phyloP scores from a whole-genome alignment of 2,113 vertebrate genomes.

The Chaenogobius annularis region DNA sequence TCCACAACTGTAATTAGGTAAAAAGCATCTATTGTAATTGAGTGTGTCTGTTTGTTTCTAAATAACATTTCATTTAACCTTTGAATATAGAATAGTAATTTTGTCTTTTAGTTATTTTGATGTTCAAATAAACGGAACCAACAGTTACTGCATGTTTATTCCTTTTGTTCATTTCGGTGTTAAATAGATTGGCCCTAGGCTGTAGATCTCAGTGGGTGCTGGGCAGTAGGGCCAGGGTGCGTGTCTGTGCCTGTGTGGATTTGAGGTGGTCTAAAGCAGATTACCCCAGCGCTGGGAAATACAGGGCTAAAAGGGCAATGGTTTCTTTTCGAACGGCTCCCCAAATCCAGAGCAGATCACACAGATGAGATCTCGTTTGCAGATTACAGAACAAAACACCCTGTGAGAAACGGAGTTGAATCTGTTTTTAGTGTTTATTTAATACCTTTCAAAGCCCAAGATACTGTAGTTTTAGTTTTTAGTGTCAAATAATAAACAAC shows the following conservation, averaged over 20 bases:
- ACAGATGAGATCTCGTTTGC: conserved; percentile 38
- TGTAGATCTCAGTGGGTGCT: conserved; percentile 26
- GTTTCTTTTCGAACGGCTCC: conserved; percentile 41
- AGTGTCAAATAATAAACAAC: not conserved
- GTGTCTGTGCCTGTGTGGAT: conserved; percentile 33
- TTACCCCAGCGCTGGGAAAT: conserved; percentile 49
- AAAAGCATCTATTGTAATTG: too few relatives aligned
- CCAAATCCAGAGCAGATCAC: conserved; percentile 56
- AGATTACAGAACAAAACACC: conserved; percentile 44
- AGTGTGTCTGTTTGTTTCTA: too few relatives aligned
- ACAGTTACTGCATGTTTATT: not conserved
- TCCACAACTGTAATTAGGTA: too few relatives aligned
- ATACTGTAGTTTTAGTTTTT: not conserved
- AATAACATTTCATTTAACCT: too few relatives aligned
- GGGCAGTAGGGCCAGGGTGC: conserved; percentile 26
- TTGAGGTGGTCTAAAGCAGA: conserved; percentile 36
- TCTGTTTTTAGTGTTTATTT: not conserved
- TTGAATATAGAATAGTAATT: too few relatives aligned
- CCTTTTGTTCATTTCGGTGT: not conserved
- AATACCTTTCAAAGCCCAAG: not conserved
- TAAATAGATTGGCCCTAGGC: conserved; percentile 20
- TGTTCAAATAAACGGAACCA: too few relatives aligned
- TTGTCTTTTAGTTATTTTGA: too few relatives aligned
- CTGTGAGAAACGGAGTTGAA: conserved; percentile 18
- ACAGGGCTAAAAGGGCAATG: conserved; percentile 9